Evolutionary conservation across 1,140 invertebrate genomes (phyloP).

Genomic region (Leptinotarsa undecemlineata): DNA sequence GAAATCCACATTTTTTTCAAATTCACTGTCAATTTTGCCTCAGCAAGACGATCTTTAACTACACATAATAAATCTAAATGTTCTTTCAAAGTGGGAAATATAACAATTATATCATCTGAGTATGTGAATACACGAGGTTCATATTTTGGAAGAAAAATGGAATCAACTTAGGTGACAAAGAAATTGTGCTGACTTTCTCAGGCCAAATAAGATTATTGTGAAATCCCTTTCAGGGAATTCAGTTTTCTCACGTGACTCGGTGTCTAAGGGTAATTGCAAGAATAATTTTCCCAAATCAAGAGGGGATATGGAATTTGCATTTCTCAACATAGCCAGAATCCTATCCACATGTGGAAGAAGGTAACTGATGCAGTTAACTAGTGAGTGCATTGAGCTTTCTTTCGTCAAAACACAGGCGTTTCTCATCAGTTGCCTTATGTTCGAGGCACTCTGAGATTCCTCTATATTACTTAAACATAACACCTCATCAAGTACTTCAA

Average conservation of each 20-base stretch:
- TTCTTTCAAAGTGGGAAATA: constrained; percentile 26
- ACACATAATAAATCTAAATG: constrained; percentile 18
- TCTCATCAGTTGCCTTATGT: constrained; percentile 30
- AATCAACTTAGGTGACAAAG: no score
- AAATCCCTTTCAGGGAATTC: no score
- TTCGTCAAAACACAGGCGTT: constrained; percentile 42
- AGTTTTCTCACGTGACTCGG: constrained; percentile 19
- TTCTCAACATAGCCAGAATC: no score
- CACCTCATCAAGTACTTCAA: no score
- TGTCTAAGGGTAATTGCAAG: no score
- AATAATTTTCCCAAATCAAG: constrained; percentile 32
- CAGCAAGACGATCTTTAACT: neutral
- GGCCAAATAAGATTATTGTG: no score
- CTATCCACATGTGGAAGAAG: constrained; percentile 31
- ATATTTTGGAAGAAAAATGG: no score
- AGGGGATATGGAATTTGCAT: constrained; percentile 35
- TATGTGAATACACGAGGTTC: constrained; percentile 39
- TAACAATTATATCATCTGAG: constrained; percentile 48
- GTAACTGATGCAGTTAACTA: constrained; percentile 39
- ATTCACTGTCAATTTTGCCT: neutral
- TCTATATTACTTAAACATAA: neutral
- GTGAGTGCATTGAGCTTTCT: constrained; percentile 43
- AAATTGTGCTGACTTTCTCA: no score
- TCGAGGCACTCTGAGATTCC: neutral
- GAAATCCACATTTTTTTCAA: neutral